These are phyloP conservation scores for Vidua chalybeata DNA, from an alignment of 2,113 vertebrate species.

Conservation along the genomic window DNA sequence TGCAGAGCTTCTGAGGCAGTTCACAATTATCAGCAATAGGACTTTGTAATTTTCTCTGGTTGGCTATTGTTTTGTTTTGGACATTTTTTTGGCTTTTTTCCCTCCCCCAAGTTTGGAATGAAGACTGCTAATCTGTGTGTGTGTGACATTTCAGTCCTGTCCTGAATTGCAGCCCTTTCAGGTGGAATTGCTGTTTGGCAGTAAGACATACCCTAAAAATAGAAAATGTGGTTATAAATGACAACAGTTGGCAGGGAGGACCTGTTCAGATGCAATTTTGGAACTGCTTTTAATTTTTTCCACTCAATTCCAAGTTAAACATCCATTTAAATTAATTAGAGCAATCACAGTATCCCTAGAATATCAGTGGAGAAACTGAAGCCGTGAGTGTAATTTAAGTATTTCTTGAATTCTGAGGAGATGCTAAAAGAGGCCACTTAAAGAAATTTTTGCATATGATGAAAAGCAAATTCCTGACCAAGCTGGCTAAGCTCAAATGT, in stretches of 20 bases:
- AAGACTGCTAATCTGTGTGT: neutral
- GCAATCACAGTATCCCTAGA: neutral
- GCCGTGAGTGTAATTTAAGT: neutral
- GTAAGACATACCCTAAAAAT: neutral
- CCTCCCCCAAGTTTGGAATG: neutral
- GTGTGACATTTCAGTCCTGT: neutral
- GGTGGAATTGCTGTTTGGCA: neutral
- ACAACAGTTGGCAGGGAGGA: neutral
- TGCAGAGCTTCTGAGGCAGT: neutral
- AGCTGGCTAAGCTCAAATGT: neutral
- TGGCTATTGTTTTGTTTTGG: neutral
- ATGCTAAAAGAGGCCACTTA: neutral
- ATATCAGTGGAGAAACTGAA: neutral
- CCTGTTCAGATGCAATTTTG: neutral
- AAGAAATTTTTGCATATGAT: neutral
- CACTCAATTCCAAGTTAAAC: neutral
- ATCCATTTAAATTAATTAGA: constrained; percentile 42
- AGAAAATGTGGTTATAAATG: neutral
- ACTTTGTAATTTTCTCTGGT: neutral
- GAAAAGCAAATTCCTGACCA: constrained; percentile 4
- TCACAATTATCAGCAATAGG: neutral
- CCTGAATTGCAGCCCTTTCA: neutral
- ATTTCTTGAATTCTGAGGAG: neutral
- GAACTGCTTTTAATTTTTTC: constrained; percentile 23
- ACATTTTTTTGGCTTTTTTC: fast-evolving